Base-by-base conservation (phyloP, 2,113 vertebrate genomes). In the Australoheros scitulus region DNA sequence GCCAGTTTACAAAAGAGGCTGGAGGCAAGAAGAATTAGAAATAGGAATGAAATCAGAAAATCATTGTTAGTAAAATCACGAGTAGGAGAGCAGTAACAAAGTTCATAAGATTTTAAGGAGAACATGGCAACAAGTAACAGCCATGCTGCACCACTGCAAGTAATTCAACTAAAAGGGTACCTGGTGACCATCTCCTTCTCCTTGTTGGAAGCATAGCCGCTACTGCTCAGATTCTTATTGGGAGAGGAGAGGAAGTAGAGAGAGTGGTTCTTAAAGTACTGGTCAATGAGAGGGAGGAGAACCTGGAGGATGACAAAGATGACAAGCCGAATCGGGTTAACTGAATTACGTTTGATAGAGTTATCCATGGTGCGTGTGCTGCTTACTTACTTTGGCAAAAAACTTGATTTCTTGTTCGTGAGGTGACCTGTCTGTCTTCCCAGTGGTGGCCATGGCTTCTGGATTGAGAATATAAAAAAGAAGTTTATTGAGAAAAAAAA, bases 1-100 rank as follows among this genome's bases (percentile, higher is more conserved):
- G 98, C 98, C 93, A 99, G 97, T 97, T 99, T 99, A 97, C 97
- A 99, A 96, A 99, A 99, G 36, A 99, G 96, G 96, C 98, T 99
- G 81, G 55, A 94, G 64, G 76, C 77, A 57, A 95, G 92, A 94
- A 29, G 91, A 91, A 95, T 87, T 8, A 94, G 87, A 95, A 93
- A 95, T 86, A 93, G 88, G 70, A 58, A 84, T 64, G 77, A 91
- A 85, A 84, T 56, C 50, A 85, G 70, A 88, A 77, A 82, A 74
- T 70, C 63, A 83, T 8, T 78, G 9, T 14, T 76, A 87, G 80
- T 68, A 18, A 10, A 79, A 29, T 56, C n/a, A 70, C 1, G 22
- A 7, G 85, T 6, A 78, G 56, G 81, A 77, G 59, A 70, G 86
- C 7, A 85, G 56, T 14, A 18, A 59, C 55, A 32, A 72, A 32